phyloP scores from a whole-genome alignment of 92 coral and sea anemone genomes.

The Umimayanthus kanabou region DNA sequence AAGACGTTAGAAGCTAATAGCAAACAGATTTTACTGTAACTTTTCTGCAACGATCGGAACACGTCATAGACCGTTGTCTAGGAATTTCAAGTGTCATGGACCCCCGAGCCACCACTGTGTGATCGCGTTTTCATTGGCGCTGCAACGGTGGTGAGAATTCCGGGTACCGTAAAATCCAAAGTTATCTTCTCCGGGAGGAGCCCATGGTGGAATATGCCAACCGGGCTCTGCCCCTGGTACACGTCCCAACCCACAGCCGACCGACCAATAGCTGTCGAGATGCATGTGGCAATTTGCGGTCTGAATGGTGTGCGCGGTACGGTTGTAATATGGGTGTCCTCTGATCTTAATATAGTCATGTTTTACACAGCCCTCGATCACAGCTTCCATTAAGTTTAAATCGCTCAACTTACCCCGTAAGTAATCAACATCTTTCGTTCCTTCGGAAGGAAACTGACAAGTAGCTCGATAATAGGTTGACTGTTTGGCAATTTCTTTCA shows the following conservation, averaged over 20 bases:
- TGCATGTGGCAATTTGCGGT: neutral
- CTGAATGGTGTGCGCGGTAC: constrained; percentile 31
- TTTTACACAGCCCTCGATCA: neutral
- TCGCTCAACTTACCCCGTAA: neutral
- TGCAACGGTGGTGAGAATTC: constrained; percentile 35
- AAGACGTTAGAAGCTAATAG: too few species aligned
- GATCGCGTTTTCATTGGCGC: neutral
- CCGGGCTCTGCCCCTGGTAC: constrained; percentile 26
- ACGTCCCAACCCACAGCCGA: constrained; percentile 8
- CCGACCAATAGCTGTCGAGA: constrained; percentile 33
- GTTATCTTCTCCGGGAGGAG: constrained; percentile 6
- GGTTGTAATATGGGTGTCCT: constrained; percentile 44
- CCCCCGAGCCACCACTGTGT: constrained; percentile 54
- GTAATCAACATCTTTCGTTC: neutral
- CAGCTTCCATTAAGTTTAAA: neutral
- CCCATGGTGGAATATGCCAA: too few species aligned
- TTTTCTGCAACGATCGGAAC: too few species aligned
- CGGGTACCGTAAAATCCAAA: constrained; percentile 30
- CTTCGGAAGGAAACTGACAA: neutral
- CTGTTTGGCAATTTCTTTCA: neutral
- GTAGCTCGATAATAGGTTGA: constrained; percentile 10
- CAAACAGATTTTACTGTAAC: too few species aligned
- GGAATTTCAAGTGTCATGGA: neutral
- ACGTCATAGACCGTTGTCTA: too few species aligned
- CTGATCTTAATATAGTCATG: constrained; percentile 44